These are phyloP conservation scores for Diphyllodes magnificus DNA, from an alignment of 2,113 vertebrate species.

Conservation along the genomic window DNA sequence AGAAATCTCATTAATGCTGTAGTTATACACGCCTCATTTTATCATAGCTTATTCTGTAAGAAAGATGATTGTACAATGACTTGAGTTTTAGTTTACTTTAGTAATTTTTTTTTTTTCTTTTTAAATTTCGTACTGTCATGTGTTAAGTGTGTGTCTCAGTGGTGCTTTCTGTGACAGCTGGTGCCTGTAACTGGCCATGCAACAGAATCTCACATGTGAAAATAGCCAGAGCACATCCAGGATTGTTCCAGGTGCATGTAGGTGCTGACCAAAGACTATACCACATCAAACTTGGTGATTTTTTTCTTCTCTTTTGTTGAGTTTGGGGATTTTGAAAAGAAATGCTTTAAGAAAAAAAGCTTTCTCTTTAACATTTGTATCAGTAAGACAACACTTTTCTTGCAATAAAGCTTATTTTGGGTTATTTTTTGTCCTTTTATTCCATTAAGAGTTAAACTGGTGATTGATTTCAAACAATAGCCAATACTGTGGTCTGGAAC, in stretches of 20 bases:
- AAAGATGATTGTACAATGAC: constrained; percentile 70
- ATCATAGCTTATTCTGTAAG: constrained; percentile 74
- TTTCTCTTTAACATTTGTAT: constrained; percentile 66
- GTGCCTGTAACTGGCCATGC: constrained; percentile 42
- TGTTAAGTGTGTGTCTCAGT: constrained; percentile 36
- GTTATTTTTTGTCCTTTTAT: constrained; percentile 15
- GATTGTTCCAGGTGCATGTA: constrained; percentile 5
- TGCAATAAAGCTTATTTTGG: constrained; percentile 83
- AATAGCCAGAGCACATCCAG: constrained; percentile 39
- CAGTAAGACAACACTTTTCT: constrained; percentile 65
- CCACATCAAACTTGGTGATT: constrained; percentile 50
- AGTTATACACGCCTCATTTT: constrained; percentile 73
- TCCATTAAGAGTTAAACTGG: background rate
- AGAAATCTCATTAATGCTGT: constrained; percentile 74
- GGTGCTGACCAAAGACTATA: constrained; percentile 69
- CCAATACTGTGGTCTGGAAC: background rate
- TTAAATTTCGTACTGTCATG: constrained; percentile 44
- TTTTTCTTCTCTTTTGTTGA: constrained; percentile 6
- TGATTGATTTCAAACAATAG: background rate
- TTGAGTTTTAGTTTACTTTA: constrained; percentile 71
- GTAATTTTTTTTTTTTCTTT: background rate
- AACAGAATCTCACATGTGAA: constrained; percentile 54
- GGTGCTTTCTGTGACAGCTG: constrained; percentile 49
- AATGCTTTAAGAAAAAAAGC: constrained; percentile 57
- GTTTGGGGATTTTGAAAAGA: constrained; percentile 50